Base-by-base conservation (phyloP, 2,113 vertebrate genomes). In the Bujurquina vittata region DNA sequence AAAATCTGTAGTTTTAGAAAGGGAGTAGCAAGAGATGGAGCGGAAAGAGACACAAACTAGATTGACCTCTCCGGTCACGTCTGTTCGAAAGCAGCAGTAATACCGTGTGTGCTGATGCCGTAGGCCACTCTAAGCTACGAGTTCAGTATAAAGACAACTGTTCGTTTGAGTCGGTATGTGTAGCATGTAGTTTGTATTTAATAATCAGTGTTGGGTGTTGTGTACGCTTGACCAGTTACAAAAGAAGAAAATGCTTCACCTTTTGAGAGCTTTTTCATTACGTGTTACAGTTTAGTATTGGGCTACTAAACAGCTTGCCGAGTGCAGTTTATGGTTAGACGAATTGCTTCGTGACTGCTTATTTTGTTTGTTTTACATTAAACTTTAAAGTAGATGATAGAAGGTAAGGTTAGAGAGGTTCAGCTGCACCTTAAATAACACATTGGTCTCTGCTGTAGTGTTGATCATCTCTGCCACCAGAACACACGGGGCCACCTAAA, bases 11-110 rank as follows among this genome's bases (percentile, higher is more conserved):
- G 3, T 3, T 62, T 58, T 23, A 76, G 54, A 84, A 83, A 43
- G 0, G 0, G 37, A 75, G 56, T 20, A 40, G 56, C 15, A 17
- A 40, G 58, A 72, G 40, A 59, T 23, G 31, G 12, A 55, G n/a
- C 61, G 37, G 54, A 84, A 81, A 77, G 46, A 57, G 79, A 29
- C 23, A 58, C 11, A 83, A 78, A 84, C 26, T 23, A 40, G 14
- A 77, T 9, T 2, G 31, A 84, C 74, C 77, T 84, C 52, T 5
- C 11, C 3, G 79, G 60, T 73, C 72, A 75, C 12, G 2, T 81
- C 63, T 46, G 17, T 40, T n/a, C 1, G 3, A 81, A 72, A 79
- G 20, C 74, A 58, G 61, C 69, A 33, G 60, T 35, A 15, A 23
- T n/a, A 10, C 18, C 52, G 1, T 31, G 76, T 46, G 43, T 49